Evolutionary conservation across 2,888 invertebrate species (phyloP).

Genomic region (Cryptocephalus primarius): DNA sequence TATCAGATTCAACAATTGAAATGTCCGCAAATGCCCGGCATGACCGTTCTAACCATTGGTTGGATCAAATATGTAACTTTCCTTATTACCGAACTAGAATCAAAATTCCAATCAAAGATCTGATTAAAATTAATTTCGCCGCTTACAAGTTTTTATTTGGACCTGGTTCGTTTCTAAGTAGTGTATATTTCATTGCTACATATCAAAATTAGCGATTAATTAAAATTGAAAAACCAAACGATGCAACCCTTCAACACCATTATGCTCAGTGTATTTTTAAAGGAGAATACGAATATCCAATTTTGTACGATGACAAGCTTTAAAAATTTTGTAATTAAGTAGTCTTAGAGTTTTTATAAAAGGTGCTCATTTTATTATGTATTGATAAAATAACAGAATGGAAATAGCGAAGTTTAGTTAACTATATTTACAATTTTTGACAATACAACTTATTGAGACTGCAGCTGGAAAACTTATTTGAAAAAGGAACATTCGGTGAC

Average conservation of each 20-base stretch:
- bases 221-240: slow-evolving; percentile 19
- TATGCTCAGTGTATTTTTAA: slow-evolving; percentile 15
- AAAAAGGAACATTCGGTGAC: too few relatives aligned
- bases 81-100: too few relatives aligned
- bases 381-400: slow-evolving; percentile 6
- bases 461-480: too few relatives aligned
- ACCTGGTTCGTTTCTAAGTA: slow-evolving; percentile 1
- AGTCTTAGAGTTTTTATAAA: slow-evolving; percentile 22
- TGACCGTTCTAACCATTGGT: too few relatives aligned
- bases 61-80: too few relatives aligned
- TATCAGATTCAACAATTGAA: too few relatives aligned
- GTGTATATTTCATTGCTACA: slow-evolving; percentile 15
- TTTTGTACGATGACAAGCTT: slow-evolving; percentile 25
- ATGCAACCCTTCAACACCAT: slow-evolving; percentile 21
- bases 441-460: slow-evolving; percentile 19
- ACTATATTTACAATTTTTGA: slow-evolving; percentile 19
- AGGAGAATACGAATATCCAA: slow-evolving; percentile 8
- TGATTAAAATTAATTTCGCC: background rate
- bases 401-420: slow-evolving; percentile 3
- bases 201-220: slow-evolving; percentile 20
- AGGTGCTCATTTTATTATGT: slow-evolving; percentile 24
- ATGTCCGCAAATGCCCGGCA: too few relatives aligned
- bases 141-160: slow-evolving; percentile 5
- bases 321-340: slow-evolving; percentile 20
- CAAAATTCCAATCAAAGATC: too few relatives aligned